phyloP scores from a whole-genome alignment of 2,113 vertebrate species.

The Rhea americana region DNA sequence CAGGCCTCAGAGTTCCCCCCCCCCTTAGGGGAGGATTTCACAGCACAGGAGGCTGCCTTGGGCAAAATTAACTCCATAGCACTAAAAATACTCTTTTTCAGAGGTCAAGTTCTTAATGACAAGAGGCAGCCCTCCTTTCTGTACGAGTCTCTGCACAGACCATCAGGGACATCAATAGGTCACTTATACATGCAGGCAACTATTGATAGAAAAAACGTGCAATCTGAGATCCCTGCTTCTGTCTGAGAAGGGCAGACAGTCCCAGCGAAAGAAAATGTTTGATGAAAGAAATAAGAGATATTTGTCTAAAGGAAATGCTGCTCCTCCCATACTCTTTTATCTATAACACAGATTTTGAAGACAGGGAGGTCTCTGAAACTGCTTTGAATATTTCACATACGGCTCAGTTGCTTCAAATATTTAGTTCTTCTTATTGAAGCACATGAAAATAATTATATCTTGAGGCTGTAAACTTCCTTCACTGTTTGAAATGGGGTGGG shows the following conservation, averaged over 20 bases:
- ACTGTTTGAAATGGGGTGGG: not conserved
- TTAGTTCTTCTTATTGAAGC: not conserved
- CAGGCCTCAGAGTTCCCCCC: fast-evolving
- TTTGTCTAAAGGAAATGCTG: not conserved
- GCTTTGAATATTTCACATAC: not conserved
- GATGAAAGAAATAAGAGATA: not conserved
- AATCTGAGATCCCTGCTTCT: not conserved
- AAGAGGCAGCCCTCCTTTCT: not conserved
- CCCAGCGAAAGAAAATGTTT: not conserved
- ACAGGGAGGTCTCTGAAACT: not conserved
- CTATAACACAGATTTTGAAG: not conserved
- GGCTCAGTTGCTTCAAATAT: not conserved
- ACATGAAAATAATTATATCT: not conserved
- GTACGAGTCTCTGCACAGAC: not conserved
- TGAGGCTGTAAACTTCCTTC: not conserved
- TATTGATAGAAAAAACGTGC: not conserved
- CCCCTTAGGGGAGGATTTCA: not conserved
- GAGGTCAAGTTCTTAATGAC: not conserved
- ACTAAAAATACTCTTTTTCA: not conserved
- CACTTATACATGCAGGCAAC: not conserved
- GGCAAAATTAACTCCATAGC: not conserved
- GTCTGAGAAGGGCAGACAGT: not conserved
- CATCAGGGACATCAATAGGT: not conserved
- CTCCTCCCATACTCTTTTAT: not conserved
- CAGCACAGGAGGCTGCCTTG: fast-evolving